Evolutionary conservation across 2,888 invertebrate species (phyloP).

Genomic region (Standfussiana lucernea): DNA sequence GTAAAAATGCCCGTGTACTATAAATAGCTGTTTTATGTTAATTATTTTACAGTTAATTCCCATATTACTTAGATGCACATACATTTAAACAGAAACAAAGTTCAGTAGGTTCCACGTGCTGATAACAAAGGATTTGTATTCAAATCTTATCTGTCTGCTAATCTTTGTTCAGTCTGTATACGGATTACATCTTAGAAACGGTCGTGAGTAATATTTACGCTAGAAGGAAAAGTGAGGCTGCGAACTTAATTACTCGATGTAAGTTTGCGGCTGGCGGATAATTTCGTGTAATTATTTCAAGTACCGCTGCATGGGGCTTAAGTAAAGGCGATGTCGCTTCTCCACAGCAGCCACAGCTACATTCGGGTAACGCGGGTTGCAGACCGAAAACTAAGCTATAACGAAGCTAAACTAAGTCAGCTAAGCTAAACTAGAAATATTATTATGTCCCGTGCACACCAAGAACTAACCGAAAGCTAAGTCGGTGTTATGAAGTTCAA

Average conservation of each 20-base stretch:
- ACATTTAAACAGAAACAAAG: neutral
- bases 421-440: too few relatives aligned
- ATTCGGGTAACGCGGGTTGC: too few relatives aligned
- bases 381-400: too few relatives aligned
- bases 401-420: too few relatives aligned
- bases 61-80: neutral
- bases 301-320: neutral
- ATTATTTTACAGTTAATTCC: neutral
- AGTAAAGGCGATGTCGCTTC: too few relatives aligned
- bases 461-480: too few relatives aligned
- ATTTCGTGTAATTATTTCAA: neutral
- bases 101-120: conserved; percentile 22
- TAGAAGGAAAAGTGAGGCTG: conserved; percentile 25
- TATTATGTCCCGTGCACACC: too few relatives aligned
- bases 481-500: too few relatives aligned
- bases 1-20: neutral
- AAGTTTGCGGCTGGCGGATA: neutral
- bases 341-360: too few relatives aligned
- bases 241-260: neutral
- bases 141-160: conserved; percentile 35
- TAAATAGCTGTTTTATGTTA: conserved; percentile 11
- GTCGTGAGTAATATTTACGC: conserved; percentile 4
- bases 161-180: conserved; percentile 38
- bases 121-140: conserved; percentile 36
- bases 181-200: conserved; percentile 16